Conservation (phyloP, 37 sponge, comb jelly and placozoan genomes). For the Ianthella basta region DNA sequence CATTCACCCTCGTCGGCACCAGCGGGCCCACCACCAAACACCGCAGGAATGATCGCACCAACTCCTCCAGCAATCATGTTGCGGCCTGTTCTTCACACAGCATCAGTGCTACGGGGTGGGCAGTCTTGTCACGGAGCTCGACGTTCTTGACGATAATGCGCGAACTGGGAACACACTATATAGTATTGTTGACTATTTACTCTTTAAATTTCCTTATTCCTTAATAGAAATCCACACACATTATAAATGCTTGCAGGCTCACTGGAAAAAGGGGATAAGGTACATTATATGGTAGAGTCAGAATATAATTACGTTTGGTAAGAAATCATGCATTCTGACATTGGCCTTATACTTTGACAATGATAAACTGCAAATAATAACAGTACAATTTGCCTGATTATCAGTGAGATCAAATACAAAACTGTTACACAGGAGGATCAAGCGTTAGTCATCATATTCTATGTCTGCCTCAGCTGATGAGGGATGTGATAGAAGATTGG, state of each 20-base stretch:
- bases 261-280: constrained; percentile 1
- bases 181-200: too few relatives aligned
- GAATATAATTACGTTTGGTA: not conserved
- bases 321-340: constrained; percentile 1
- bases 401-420: not conserved
- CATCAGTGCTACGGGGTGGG: too few relatives aligned
- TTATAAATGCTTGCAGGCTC: not conserved
- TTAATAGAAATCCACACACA: not conserved
- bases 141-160: too few relatives aligned
- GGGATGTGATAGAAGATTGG: not conserved
- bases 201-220: constrained; percentile 5
- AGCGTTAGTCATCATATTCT: not conserved
- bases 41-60: too few relatives aligned
- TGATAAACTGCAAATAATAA: not conserved
- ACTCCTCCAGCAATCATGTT: too few relatives aligned
- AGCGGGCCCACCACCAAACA: too few relatives aligned
- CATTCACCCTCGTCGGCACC: too few relatives aligned
- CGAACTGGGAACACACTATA: too few relatives aligned
- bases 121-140: too few relatives aligned
- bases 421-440: not conserved
- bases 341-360: not conserved
- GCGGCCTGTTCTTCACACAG: too few relatives aligned
- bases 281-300: not conserved
- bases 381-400: not conserved
- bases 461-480: not conserved